Base-by-base conservation (phyloP, 2,888 invertebrate genomes). In the Cephus rjabovi region DNA sequence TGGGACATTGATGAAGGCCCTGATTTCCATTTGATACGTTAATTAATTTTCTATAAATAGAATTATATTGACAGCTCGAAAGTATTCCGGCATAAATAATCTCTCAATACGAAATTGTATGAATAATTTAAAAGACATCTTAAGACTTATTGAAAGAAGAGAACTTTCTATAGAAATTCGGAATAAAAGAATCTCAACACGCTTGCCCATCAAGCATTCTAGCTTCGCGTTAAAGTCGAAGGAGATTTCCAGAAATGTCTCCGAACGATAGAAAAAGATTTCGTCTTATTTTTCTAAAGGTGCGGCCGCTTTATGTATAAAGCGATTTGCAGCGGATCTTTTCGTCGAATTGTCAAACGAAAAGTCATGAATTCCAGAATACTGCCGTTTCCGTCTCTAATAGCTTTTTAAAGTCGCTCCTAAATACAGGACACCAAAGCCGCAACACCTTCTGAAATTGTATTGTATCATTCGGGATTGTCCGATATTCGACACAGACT, bases 321-420 rank as follows among this genome's bases (percentile, higher is more conserved):
- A 56, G 15, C 40, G 40, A 56, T 56, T 56, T 56, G 40, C 40
- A 56, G 40, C 40, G 40, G 6, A 56, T 56, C 40, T 9, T 56
- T 9, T 23, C 23, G 23, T 12, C 31, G 71, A 71, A 30, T 71
- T 31, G 71, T 71, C 31, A 30, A 33, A 15, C 31, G 75, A 80
- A 83, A 79, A 77, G 76, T 80, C 76, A 74, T 76, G 69, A 70
- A 81, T 78, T 79, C 78, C 69, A 35, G 79, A 79, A 75, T 79
- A 79, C 76, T 31, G 31, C 75, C 71, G 31, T 71, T 71, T 33
- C 3, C 69, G 11, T 68, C 73, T 82, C 23, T 86, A 85, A 87
- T 87, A 81, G 82, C 77, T 83, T 86, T 87, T 85, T 86, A 86
- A 87, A 85, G 86, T 81, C 81, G 77, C 80, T 74, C 75, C 73